These are phyloP conservation scores for Champsocephalus gunnari DNA, from an alignment of 2,797 vertebrate species.

Conservation along the genomic window DNA sequence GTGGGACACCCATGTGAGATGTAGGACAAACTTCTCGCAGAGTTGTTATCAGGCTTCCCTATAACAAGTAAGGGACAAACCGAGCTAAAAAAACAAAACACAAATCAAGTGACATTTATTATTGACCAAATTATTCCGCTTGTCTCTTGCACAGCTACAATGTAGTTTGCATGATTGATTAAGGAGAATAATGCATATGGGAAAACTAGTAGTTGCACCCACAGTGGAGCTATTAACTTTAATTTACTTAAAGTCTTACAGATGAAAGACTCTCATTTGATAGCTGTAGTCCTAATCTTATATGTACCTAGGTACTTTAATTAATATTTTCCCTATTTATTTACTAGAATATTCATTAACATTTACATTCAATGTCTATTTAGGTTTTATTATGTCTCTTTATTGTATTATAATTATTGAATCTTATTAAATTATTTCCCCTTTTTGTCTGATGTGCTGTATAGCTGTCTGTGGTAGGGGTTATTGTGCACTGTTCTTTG, in stretches of 20 bases:
- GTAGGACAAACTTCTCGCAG: constrained; percentile 88
- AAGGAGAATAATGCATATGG: neutral
- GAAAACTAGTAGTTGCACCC: neutral
- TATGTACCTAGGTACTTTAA: too few relatives aligned
- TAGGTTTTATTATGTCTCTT: too few relatives aligned
- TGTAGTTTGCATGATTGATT: neutral
- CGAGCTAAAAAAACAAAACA: neutral
- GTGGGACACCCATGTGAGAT: constrained; percentile 90
- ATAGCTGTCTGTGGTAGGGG: too few relatives aligned
- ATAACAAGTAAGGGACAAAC: constrained; percentile 2
- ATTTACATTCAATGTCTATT: too few relatives aligned
- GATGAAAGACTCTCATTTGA: neutral
- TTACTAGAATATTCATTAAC: too few relatives aligned
- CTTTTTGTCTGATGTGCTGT: too few relatives aligned
- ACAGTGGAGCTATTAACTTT: neutral
- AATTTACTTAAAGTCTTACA: neutral
- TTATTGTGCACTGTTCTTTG: too few relatives aligned
- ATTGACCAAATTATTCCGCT: neutral
- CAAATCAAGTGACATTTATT: too few relatives aligned
- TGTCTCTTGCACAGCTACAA: neutral
- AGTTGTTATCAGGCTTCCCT: constrained; percentile 88
- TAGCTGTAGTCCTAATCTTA: too few relatives aligned
- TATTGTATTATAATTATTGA: too few relatives aligned
- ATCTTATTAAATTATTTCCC: too few relatives aligned
- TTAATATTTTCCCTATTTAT: too few relatives aligned